Evolutionary conservation across 2,888 invertebrate genomes (phyloP).

Genomic region (Elmis aenea): DNA sequence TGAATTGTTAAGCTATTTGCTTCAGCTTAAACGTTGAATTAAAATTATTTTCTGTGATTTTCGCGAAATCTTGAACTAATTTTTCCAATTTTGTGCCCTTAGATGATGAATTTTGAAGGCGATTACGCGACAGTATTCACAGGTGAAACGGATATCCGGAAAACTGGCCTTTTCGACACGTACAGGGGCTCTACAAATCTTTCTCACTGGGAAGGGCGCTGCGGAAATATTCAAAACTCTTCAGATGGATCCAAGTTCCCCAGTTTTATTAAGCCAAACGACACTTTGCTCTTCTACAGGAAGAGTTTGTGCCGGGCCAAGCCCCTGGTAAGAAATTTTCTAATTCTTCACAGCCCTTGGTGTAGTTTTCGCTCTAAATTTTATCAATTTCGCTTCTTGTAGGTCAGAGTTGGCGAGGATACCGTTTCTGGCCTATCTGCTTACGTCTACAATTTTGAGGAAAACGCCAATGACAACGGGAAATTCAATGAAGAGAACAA

Average conservation of each 20-base stretch:
- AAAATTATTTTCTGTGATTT: too few species aligned
- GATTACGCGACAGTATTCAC: slow-evolving; percentile 77
- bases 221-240: slow-evolving; percentile 69
- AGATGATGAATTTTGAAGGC: slow-evolving; percentile 83
- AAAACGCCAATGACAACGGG: slow-evolving; percentile 75
- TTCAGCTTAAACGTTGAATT: too few species aligned
- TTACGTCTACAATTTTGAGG: slow-evolving; percentile 69
- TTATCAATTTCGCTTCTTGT: slow-evolving; percentile 18
- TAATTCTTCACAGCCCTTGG: slow-evolving; percentile 18
- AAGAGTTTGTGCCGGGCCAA: slow-evolving; percentile 84
- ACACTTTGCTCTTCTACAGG: slow-evolving; percentile 69
- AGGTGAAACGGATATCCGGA: slow-evolving; percentile 57
- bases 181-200: slow-evolving; percentile 68
- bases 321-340: slow-evolving; percentile 68
- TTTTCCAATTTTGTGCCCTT: too few species aligned
- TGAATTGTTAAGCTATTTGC: too few species aligned
- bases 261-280: slow-evolving; percentile 63
- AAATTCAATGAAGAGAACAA: slow-evolving; percentile 65
- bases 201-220: slow-evolving; percentile 73
- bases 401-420: slow-evolving; percentile 61
- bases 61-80: too few species aligned
- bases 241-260: slow-evolving; percentile 85
- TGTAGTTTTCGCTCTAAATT: not conserved
- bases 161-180: slow-evolving; percentile 69
- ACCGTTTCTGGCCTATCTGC: slow-evolving; percentile 58